Conservation (phyloP, 2,797 vertebrate genomes). For the Muraenolepis orangiensis region DNA sequence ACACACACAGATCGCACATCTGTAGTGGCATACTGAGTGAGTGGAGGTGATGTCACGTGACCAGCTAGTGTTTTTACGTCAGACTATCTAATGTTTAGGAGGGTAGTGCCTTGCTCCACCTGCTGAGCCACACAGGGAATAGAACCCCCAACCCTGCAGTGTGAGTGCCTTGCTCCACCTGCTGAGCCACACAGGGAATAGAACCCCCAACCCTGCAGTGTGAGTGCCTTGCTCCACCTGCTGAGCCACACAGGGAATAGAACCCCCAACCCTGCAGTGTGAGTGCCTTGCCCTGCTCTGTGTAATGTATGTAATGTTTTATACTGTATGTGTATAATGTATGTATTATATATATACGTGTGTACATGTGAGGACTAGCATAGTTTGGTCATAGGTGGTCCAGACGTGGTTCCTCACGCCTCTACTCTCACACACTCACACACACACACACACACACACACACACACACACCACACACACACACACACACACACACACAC, state of each 20-base stretch:
- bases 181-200: neutral
- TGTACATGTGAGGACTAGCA: neutral
- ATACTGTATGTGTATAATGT: slow-evolving; percentile 2
- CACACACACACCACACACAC: too few relatives aligned
- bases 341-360: neutral
- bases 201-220: too few relatives aligned
- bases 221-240: too few relatives aligned
- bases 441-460: too few relatives aligned
- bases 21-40: too few relatives aligned
- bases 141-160: neutral
- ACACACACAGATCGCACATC: too few relatives aligned
- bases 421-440: too few relatives aligned
- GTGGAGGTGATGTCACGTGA: neutral
- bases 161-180: neutral
- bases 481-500: too few relatives aligned
- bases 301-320: neutral
- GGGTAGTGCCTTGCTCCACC: neutral
- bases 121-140: neutral
- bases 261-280: too few relatives aligned
- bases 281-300: neutral
- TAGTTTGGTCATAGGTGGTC: neutral
- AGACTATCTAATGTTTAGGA: neutral
- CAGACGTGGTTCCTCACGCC: neutral
- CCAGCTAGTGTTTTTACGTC: neutral
- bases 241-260: too few relatives aligned